Evolutionary conservation across 2,797 vertebrate genomes (phyloP), one percentile per base, ranked within the genome.

Genomic region (Chelidonichthys spinosus): DNA sequence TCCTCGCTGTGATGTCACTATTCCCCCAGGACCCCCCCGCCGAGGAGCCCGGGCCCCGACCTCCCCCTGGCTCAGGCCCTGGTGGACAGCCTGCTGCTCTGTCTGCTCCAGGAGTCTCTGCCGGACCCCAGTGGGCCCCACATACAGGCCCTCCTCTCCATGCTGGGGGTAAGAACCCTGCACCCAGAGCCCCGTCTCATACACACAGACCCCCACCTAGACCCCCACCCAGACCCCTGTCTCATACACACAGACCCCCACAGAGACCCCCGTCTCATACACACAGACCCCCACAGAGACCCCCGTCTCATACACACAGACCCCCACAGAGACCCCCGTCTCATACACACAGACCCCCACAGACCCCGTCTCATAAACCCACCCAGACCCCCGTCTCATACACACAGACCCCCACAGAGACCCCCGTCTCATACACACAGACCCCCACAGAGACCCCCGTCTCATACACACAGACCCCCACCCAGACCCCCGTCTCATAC

Each of bases 81-180:
- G 83, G 70, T 85, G 0, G 85, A 95, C 81, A 82, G 92, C 72
- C 85, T 95, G 85, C 85, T 91, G 63, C 76, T 93, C 56, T 94
- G 90, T n/a, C 72, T 95, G 37, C 90, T 94, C 6, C 92, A 93
- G 49, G 95, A 95, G 85, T 84, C 89, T 10, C 82, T 93, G 36
- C 63, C 76, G 2, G 90, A 92, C 63, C 84, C 91, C 56, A 67
- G 74, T 1, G 63, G 86, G 42, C 50, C 87, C 52, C 86, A 91
- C 53, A 81, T 95, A 7, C 83, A 88, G 63, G 62, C 72, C 11
- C 92, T 93, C 3, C 76, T 93, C 74, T 81, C 49, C 80, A 93
- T 86, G 63, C 86, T 95, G 63, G 81, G 94, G 92, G 95, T 95
- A 53, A 74, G 84, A 56, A 72, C 64, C 9, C 13, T 7, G 2